These are phyloP conservation scores for Rhinopomastus cyanomelas DNA, from an alignment of 2,113 vertebrate genomes.

Conservation along the genomic window DNA sequence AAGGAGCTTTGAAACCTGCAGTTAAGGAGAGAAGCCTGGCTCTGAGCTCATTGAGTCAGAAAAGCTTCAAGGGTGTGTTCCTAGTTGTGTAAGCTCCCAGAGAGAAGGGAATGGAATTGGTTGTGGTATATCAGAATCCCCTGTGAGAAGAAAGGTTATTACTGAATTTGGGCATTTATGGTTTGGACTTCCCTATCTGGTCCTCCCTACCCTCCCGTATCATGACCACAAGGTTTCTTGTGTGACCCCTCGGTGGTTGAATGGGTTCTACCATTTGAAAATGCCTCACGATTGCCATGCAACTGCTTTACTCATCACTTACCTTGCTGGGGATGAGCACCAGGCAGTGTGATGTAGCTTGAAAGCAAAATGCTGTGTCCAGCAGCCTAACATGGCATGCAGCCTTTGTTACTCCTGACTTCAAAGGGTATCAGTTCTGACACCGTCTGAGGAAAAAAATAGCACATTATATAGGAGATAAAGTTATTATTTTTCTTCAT, in stretches of 20 bases:
- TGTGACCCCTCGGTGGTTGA: background rate
- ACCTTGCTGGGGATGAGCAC: background rate
- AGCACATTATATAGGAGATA: background rate
- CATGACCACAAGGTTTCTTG: background rate
- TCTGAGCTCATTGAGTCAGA: background rate
- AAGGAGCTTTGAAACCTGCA: background rate
- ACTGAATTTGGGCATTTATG: conserved; percentile 5
- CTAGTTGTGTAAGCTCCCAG: background rate
- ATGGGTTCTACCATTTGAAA: conserved; percentile 27
- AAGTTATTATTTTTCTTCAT: background rate
- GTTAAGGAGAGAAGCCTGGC: background rate
- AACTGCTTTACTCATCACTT: background rate
- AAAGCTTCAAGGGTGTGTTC: background rate
- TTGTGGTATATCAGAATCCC: background rate
- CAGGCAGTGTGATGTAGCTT: background rate
- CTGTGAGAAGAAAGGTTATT: background rate
- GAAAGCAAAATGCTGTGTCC: background rate
- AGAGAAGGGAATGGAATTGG: background rate
- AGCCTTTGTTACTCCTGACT: background rate
- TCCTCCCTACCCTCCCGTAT: background rate
- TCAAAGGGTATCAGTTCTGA: background rate
- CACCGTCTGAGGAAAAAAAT: background rate
- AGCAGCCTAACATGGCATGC: background rate
- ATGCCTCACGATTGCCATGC: background rate
- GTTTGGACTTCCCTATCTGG: background rate